These are phyloP conservation scores for Ailuropoda melanoleuca DNA, from an alignment of 2,113 vertebrate species.

Conservation along the genomic window DNA sequence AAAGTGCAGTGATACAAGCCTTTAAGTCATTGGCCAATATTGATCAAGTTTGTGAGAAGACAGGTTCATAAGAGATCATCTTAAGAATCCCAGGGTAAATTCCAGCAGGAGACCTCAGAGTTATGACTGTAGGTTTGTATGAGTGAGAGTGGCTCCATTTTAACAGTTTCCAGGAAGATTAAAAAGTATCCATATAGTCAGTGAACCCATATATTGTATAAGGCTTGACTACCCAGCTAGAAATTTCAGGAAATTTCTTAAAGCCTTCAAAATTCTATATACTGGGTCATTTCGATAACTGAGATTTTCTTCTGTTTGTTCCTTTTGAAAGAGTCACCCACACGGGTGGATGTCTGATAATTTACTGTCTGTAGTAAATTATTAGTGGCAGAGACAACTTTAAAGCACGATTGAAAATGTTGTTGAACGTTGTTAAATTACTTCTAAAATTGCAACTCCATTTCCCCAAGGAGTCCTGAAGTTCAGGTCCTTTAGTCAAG, in stretches of 20 bases:
- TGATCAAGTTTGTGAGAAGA: not conserved
- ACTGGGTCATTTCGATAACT: not conserved
- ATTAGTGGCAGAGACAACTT: not conserved
- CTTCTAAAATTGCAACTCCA: not conserved
- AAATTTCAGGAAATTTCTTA: not conserved
- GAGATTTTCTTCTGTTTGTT: not conserved
- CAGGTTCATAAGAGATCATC: not conserved
- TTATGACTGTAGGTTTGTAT: not conserved
- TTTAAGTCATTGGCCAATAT: not conserved
- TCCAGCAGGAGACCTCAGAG: not conserved
- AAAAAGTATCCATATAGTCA: not conserved
- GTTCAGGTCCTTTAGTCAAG: not conserved
- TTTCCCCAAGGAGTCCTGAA: not conserved
- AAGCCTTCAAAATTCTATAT: not conserved
- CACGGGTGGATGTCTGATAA: not conserved
- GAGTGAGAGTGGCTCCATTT: not conserved
- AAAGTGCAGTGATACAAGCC: not conserved
- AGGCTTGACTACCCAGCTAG: not conserved
- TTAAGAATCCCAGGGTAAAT: not conserved
- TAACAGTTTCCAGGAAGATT: not conserved
- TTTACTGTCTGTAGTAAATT: not conserved
- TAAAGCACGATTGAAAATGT: not conserved
- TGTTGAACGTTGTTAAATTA: not conserved
- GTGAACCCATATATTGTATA: not conserved
- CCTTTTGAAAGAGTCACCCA: not conserved